Conservation (phyloP, 2,888 invertebrate species). For the Drosophila borealis region DNA sequence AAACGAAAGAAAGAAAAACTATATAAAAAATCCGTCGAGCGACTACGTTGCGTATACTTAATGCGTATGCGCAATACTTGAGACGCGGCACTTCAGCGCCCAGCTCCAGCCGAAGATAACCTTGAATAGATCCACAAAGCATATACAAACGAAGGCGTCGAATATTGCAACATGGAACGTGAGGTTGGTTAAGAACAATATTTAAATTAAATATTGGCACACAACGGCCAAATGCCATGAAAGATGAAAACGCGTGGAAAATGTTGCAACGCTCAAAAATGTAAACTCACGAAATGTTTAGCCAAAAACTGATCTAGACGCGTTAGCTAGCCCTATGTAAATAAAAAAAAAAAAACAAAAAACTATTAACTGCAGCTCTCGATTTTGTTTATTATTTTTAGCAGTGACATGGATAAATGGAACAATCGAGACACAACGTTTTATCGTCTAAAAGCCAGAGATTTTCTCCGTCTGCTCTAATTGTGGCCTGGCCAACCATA, state of each 20-base stretch:
- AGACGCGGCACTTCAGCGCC: constrained; percentile 43
- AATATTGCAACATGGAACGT: constrained; percentile 63
- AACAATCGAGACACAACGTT: constrained; percentile 42
- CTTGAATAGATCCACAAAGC: constrained; percentile 63
- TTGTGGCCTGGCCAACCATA: neutral
- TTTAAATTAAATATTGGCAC: constrained; percentile 80
- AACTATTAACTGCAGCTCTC: constrained; percentile 65
- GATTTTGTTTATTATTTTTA: constrained; percentile 63
- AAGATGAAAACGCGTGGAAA: constrained; percentile 42
- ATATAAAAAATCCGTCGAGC: constrained; percentile 36
- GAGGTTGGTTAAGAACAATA: constrained; percentile 79
- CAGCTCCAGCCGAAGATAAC: constrained; percentile 50
- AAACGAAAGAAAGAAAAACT: constrained; percentile 25
- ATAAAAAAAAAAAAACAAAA: constrained; percentile 33
- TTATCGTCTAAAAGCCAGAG: constrained; percentile 33
- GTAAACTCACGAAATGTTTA: constrained; percentile 52
- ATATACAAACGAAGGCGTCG: constrained; percentile 49
- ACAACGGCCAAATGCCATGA: constrained; percentile 38
- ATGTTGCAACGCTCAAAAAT: constrained; percentile 58
- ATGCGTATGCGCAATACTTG: constrained; percentile 71
- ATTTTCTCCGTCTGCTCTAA: constrained; percentile 15
- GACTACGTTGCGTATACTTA: constrained; percentile 58
- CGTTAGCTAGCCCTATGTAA: constrained; percentile 35
- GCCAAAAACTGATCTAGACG: constrained; percentile 45
- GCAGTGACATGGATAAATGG: constrained; percentile 67